A percentile compares a stretch with the other conserved stretches of the same genome.
These are phyloP conservation scores for Drosophila ezoana DNA, from an alignment of 2,888 invertebrate species.

Conservation along the genomic window DNA sequence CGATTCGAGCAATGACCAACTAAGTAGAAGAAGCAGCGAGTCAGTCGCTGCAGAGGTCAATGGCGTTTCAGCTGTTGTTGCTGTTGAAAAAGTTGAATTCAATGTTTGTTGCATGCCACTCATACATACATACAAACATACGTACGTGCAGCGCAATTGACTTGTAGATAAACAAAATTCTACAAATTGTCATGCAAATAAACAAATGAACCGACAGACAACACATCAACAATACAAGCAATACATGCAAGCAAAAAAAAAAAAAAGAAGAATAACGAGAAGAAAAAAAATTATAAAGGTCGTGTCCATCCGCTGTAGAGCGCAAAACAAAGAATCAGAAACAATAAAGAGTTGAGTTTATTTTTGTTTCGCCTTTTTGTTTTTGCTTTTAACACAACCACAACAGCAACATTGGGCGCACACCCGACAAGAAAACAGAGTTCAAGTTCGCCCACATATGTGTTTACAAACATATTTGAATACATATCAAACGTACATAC, in stretches of 20 bases:
- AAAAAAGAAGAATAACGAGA: slow-evolving; percentile 2
- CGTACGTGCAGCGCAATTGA: slow-evolving; percentile 40
- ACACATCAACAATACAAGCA: slow-evolving; percentile 33
- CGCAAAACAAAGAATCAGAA: slow-evolving; percentile 47
- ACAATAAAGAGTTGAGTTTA: slow-evolving; percentile 38
- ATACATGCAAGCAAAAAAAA: slow-evolving; percentile 3
- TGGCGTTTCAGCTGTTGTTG: slow-evolving; percentile 25
- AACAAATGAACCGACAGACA: slow-evolving; percentile 48
- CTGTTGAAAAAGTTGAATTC: slow-evolving; percentile 32
- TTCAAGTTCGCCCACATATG: slow-evolving; percentile 65
- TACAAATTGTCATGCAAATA: slow-evolving; percentile 67
- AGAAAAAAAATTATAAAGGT: slow-evolving; percentile 50
- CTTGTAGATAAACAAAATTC: slow-evolving; percentile 59
- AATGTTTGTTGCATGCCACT: slow-evolving; percentile 47
- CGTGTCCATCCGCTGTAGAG: slow-evolving; percentile 53
- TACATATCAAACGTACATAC: background rate
- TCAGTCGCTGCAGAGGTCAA: slow-evolving; percentile 41
- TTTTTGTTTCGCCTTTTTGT: slow-evolving; percentile 29
- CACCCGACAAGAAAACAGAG: slow-evolving; percentile 51
- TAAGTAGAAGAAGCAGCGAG: slow-evolving; percentile 24
- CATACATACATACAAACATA: background rate
- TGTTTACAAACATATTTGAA: background rate
- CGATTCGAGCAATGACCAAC: slow-evolving; percentile 46
- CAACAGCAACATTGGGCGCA: slow-evolving; percentile 2
- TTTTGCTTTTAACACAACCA: slow-evolving; percentile 18